Base-by-base conservation (phyloP, 1,140 invertebrate genomes). In the Ceratina calcarata region DNA sequence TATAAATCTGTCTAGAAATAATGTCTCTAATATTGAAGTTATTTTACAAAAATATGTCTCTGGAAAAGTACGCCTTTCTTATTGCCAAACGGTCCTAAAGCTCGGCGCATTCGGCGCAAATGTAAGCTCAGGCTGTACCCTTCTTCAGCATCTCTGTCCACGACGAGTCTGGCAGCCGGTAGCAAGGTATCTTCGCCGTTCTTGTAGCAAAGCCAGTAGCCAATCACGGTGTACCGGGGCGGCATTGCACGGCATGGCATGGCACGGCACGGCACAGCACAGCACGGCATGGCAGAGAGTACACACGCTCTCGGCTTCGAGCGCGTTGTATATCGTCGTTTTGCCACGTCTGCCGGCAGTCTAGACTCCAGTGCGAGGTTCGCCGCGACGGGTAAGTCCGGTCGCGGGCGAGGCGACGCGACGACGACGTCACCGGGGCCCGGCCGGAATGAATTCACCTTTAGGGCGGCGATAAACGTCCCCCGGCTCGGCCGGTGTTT, bases 271-370 rank as follows among this genome's bases (percentile, higher is more conserved):
- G 27, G 27, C 27, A 32, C 27, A 4, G 27, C 27, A 32, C 27
- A 4, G 27, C 27, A 32, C 27, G 27, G 27, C 27, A 45, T 10
- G 37, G 37, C 71, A 66, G 86, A 85, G 69, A 71, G 61, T 24
- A 55, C 72, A 62, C 66, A 62, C 66, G 75, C 64, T 73, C 32
- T 73, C 32, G 67, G 67, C 57, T 68, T 75, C 67, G 61, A 68
- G 66, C 64, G 68, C 70, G 71, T 77, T 86, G 86, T 83, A 82
- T 83, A 87, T 90, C 87, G 87, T 90, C 83, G 89, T 91, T 91
- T 91, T 90, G 89, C 86, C 88, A 88, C 84, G 90, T 91, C 89
- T 91, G 88, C 90, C 88, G 80, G 84, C 89, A 89, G 90, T 91
- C 90, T 91, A 91, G 89, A 91, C 89, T 85, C 82, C 78, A 45